phyloP scores from a whole-genome alignment of 2,113 vertebrate species.

The Ascaphus truei region DNA sequence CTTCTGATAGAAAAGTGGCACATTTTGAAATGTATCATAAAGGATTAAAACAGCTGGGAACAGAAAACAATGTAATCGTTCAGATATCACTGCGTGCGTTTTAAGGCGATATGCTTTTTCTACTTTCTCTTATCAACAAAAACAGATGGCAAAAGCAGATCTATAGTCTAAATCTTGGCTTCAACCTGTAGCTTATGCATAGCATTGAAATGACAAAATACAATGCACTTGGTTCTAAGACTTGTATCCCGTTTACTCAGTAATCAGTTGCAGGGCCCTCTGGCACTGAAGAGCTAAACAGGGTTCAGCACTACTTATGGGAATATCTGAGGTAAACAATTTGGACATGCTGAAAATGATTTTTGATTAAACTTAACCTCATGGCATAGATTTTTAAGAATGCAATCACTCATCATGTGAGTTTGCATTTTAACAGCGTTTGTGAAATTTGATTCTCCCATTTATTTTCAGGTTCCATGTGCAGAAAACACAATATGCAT shows the following conservation, averaged over 20 bases:
- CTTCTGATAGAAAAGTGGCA: too few relatives aligned
- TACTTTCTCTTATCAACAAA: constrained; percentile 25
- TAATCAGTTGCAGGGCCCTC: constrained; percentile 3
- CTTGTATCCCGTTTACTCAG: neutral
- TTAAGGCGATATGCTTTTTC: constrained; percentile 9
- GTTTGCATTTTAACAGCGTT: constrained; percentile 1
- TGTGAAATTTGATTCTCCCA: constrained; percentile 13
- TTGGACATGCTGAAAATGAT: neutral
- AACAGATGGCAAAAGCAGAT: constrained; percentile 17
- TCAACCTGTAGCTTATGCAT: neutral
- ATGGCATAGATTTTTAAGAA: constrained; percentile 16
- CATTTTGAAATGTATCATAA: constrained; percentile 7
- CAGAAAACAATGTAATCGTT: constrained; percentile 7
- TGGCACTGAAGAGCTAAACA: constrained; percentile 20
- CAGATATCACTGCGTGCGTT: constrained; percentile 10
- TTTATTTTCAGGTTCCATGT: neutral
- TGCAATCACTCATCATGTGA: constrained; percentile 6
- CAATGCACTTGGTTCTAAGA: too few relatives aligned
- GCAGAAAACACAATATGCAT: neutral
- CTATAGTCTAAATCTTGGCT: neutral
- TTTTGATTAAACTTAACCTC: constrained; percentile 16
- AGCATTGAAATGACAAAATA: neutral
- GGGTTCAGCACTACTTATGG: neutral
- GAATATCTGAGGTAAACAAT: constrained; percentile 19
- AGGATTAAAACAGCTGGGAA: too few relatives aligned